Conservation (phyloP, 2,888 invertebrate species). For the Yponomeuta sedellus region DNA sequence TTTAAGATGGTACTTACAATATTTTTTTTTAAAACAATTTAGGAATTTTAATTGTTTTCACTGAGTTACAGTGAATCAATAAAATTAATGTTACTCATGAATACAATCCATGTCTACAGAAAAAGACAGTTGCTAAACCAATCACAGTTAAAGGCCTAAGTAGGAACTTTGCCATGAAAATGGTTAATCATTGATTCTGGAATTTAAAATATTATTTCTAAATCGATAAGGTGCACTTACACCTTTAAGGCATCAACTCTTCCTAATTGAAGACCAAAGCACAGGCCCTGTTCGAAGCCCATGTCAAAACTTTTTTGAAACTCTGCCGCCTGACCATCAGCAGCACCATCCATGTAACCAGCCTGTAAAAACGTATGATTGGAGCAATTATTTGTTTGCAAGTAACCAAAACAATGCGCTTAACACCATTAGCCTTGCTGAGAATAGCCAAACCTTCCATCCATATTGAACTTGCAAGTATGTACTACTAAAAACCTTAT, state of each 20-base stretch:
- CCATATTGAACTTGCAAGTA: no score
- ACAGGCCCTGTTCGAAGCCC: conserved; percentile 81
- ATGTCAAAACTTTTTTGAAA: conserved; percentile 83
- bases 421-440: neutral
- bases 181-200: no score
- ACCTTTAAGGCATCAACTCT: conserved; percentile 24
- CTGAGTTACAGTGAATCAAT: no score
- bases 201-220: neutral
- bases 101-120: no score
- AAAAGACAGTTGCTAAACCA: no score
- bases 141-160: no score
- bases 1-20: neutral
- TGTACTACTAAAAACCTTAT: no score
- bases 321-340: conserved; percentile 77
- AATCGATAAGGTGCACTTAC: neutral
- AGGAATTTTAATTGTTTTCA: no score
- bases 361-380: conserved; percentile 51
- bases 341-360: conserved; percentile 82
- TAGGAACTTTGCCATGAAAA: no score
- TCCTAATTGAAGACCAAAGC: conserved; percentile 77
- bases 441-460: neutral
- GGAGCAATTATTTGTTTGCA: neutral
- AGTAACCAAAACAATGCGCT: neutral
- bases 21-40: no score
- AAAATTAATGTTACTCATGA: no score